These are phyloP conservation scores for Actinostola sp. DNA, from an alignment of 92 coral and sea anemone species.

Conservation along the genomic window DNA sequence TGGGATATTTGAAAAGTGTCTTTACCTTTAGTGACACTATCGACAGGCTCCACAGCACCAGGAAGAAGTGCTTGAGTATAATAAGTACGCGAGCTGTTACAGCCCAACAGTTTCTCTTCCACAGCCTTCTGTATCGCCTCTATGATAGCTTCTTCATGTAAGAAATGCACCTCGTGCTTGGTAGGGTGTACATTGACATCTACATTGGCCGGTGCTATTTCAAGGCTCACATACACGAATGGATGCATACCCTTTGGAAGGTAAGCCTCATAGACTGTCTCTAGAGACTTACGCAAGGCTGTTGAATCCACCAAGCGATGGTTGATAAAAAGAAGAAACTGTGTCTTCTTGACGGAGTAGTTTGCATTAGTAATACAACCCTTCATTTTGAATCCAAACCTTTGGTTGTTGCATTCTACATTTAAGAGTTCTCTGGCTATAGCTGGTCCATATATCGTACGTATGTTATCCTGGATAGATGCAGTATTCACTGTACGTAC, in stretches of 20 bases:
- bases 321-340: constrained; percentile 90
- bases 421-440: constrained; percentile 87
- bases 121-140: constrained; percentile 88
- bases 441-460: constrained; percentile 86
- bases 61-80: constrained; percentile 93
- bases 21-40: constrained; percentile 22
- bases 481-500: constrained; percentile 79
- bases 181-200: constrained; percentile 99
- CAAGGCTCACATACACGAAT: constrained; percentile 85
- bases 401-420: constrained; percentile 71
- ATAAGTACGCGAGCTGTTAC: constrained; percentile 93
- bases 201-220: constrained; percentile 83
- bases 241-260: constrained; percentile 96
- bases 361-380: constrained; percentile 95
- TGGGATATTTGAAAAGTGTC: too few species aligned
- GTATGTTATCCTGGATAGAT: constrained; percentile 83
- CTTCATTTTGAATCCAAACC: constrained; percentile 84
- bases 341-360: constrained; percentile 84
- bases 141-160: constrained; percentile 91
- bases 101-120: constrained; percentile 89
- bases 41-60: constrained; percentile 63
- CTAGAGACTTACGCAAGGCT: constrained; percentile 84
- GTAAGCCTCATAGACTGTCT: constrained; percentile 90
- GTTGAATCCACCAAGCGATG: constrained; percentile 96
- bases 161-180: constrained; percentile 96